Evolutionary conservation across 2,113 vertebrate species (phyloP).

Genomic region (Nothoprocta pentlandii): DNA sequence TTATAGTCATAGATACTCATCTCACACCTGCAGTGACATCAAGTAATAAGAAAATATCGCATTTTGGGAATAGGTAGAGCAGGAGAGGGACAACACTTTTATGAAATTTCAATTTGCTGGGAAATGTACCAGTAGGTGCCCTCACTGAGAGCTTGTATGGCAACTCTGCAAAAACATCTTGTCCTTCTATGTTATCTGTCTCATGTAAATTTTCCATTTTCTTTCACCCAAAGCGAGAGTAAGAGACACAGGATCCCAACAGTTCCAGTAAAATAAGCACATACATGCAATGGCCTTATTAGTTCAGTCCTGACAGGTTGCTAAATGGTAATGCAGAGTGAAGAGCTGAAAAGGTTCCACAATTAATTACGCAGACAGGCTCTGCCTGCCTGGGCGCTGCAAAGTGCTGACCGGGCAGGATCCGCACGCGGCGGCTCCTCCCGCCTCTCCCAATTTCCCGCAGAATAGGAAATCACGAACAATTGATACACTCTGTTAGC

Average conservation of each 20-base stretch:
- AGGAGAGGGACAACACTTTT: background rate
- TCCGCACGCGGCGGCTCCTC: slow-evolving; percentile 78
- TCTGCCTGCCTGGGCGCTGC: slow-evolving; percentile 79
- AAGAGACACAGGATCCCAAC: background rate
- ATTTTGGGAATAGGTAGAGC: background rate
- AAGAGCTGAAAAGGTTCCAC: slow-evolving; percentile 80
- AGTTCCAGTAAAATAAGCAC: slow-evolving; percentile 63
- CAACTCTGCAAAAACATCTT: background rate
- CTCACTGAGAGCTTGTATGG: background rate
- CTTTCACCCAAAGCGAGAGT: background rate
- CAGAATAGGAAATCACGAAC: slow-evolving; percentile 90
- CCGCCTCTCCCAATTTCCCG: slow-evolving; percentile 87
- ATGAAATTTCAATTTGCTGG: background rate
- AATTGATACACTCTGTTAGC: slow-evolving; percentile 92
- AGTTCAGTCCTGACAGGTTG: slow-evolving; percentile 79
- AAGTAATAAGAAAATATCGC: background rate
- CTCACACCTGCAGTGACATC: background rate
- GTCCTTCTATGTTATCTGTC: background rate
- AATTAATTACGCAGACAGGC: slow-evolving; percentile 88
- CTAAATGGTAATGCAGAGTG: slow-evolving; percentile 79
- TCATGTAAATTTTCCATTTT: background rate
- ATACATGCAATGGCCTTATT: slow-evolving; percentile 65
- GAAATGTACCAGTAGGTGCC: background rate
- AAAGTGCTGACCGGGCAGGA: slow-evolving; percentile 84
- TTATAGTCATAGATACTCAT: background rate